phyloP scores from a whole-genome alignment of 2,888 invertebrate genomes.

The Drosophila pegasa region DNA sequence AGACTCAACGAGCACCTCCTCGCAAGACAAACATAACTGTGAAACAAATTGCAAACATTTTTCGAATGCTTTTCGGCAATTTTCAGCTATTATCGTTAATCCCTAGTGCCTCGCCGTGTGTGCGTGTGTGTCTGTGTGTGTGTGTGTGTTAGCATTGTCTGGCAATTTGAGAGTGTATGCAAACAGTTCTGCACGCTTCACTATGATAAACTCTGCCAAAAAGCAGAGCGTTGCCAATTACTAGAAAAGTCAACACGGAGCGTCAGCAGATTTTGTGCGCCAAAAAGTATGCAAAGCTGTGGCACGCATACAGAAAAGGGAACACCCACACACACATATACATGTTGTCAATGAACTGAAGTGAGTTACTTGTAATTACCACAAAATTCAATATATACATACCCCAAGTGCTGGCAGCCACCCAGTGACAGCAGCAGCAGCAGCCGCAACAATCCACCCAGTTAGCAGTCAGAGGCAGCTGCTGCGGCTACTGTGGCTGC shows the following conservation, averaged over 20 bases:
- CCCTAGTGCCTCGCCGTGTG: slow-evolving; percentile 13
- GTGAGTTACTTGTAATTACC: slow-evolving; percentile 79
- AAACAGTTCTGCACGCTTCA: slow-evolving; percentile 43
- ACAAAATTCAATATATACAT: slow-evolving; percentile 75
- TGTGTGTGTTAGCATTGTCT: slow-evolving; percentile 33
- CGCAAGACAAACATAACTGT: slow-evolving; percentile 7
- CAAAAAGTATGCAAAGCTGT: slow-evolving; percentile 66
- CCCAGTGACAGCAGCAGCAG: slow-evolving; percentile 14
- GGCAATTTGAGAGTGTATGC: slow-evolving; percentile 39
- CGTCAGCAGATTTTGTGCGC: slow-evolving; percentile 67
- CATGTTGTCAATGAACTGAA: slow-evolving; percentile 64
- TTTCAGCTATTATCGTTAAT: slow-evolving; percentile 49
- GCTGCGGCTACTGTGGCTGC: slow-evolving; percentile 8
- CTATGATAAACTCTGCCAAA: slow-evolving; percentile 36
- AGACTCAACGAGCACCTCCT: background rate
- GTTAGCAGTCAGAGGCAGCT: slow-evolving; percentile 24
- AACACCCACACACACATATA: slow-evolving; percentile 2
- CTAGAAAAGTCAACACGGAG: slow-evolving; percentile 67
- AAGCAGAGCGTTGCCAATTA: slow-evolving; percentile 66
- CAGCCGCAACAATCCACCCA: slow-evolving; percentile 12
- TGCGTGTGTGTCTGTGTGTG: slow-evolving; percentile 15
- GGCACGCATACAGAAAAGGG: slow-evolving; percentile 13
- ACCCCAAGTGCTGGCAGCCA: slow-evolving; percentile 17
- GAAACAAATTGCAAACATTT: slow-evolving; percentile 23
- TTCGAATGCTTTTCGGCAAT: slow-evolving; percentile 8